phyloP scores from a whole-genome alignment of 2,113 vertebrate species.

The Pterocles gutturalis region DNA sequence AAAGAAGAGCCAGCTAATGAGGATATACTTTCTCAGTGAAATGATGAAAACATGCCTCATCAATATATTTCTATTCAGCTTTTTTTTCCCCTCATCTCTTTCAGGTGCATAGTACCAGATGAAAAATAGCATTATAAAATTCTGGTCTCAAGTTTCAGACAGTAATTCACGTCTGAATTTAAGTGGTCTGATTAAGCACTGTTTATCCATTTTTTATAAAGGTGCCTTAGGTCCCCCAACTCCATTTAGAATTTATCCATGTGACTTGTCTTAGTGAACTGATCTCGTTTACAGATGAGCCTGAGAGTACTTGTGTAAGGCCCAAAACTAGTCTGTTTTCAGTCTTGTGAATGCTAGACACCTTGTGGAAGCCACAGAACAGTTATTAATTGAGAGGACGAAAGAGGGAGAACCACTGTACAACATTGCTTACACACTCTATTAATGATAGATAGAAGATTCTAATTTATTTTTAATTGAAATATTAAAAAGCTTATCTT shows the following conservation, averaged over 20 bases:
- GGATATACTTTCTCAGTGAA: neutral
- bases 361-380: neutral
- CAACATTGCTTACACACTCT: neutral
- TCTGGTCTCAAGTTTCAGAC: neutral
- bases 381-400: neutral
- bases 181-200: neutral
- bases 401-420: neutral
- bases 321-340: neutral
- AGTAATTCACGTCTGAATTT: neutral
- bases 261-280: neutral
- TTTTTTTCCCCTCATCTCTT: neutral
- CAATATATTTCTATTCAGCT: neutral
- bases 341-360: neutral
- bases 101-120: neutral
- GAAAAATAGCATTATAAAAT: neutral
- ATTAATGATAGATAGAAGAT: neutral
- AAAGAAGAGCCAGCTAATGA: neutral
- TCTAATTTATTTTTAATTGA: slow-evolving; percentile 31
- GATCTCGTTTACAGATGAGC: neutral
- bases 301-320: neutral
- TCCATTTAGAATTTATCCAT: neutral
- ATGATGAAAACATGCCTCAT: neutral
- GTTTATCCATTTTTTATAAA: neutral
- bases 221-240: neutral
- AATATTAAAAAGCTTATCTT: neutral